A percentile compares a stretch with the other conserved stretches of the same genome.
phyloP scores from a whole-genome alignment of 23 tunicate species.

The Oikopleura dioica region DNA sequence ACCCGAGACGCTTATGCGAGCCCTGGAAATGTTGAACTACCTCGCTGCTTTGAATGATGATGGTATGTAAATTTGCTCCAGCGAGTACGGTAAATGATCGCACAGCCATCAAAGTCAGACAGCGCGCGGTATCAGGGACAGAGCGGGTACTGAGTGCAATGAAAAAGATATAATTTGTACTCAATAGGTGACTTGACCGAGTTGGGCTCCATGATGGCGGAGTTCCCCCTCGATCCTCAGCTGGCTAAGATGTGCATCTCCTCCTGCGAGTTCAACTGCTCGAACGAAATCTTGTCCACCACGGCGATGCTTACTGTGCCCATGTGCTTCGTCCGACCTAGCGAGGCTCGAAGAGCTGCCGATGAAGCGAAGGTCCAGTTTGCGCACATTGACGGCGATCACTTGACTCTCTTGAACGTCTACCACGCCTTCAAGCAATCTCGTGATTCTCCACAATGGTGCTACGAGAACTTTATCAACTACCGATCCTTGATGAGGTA shows the following conservation, averaged over 20 bases:
- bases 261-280: slow-evolving; percentile 69
- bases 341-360: slow-evolving; percentile 67
- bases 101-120: too few relatives aligned
- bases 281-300: slow-evolving; percentile 74
- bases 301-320: slow-evolving; percentile 94
- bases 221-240: slow-evolving; percentile 92
- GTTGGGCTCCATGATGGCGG: slow-evolving; percentile 94
- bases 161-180: too few relatives aligned
- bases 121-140: too few relatives aligned
- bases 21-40: slow-evolving; percentile 70
- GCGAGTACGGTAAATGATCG: too few relatives aligned
- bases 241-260: slow-evolving; percentile 70
- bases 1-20: slow-evolving; percentile 91
- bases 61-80: too few relatives aligned
- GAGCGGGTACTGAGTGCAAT: too few relatives aligned
- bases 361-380: slow-evolving; percentile 92
- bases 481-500: slow-evolving; percentile 38
- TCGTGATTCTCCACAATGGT: slow-evolving; percentile 49
- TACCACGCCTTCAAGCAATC: slow-evolving; percentile 90
- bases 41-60: slow-evolving; percentile 80
- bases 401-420: slow-evolving; percentile 76
- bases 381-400: slow-evolving; percentile 97
- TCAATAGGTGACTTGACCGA: slow-evolving; percentile 69
- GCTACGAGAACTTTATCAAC: slow-evolving; percentile 85
- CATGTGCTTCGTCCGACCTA: slow-evolving; percentile 86